Conservation (phyloP, 2,888 invertebrate genomes). For the Actias luna region DNA sequence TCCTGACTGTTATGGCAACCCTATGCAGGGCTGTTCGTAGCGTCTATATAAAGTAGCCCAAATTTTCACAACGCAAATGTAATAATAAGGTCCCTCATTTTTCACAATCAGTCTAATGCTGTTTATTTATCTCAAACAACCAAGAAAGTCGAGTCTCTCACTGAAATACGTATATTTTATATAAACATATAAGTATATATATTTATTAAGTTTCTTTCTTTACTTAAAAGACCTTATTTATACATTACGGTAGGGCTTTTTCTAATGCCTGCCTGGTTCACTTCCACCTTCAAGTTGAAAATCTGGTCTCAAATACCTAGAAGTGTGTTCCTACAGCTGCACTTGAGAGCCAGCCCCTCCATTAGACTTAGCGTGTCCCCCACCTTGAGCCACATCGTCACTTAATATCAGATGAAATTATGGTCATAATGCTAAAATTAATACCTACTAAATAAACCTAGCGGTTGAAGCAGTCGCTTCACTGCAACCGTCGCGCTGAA, state of each 20-base stretch:
- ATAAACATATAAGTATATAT: not conserved
- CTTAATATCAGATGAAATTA: too few relatives aligned
- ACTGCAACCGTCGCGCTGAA: too few relatives aligned
- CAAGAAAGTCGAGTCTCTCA: not conserved
- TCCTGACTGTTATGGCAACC: not conserved
- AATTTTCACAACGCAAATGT: not conserved
- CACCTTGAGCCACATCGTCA: too few relatives aligned
- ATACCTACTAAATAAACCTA: too few relatives aligned
- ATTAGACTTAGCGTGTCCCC: too few relatives aligned
- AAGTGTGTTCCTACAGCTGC: too few relatives aligned
- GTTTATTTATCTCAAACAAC: constrained; percentile 3
- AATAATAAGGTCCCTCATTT: not conserved
- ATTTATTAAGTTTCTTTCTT: not conserved
- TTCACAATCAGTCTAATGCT: not conserved
- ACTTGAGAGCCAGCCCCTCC: too few relatives aligned
- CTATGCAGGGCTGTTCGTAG: not conserved
- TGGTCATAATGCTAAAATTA: too few relatives aligned
- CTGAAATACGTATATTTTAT: not conserved
- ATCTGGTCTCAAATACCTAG: too few relatives aligned
- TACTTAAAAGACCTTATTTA: not conserved
- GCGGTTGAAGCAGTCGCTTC: too few relatives aligned
- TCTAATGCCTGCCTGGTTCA: too few relatives aligned
- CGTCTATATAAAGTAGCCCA: not conserved
- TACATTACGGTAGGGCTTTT: not conserved
- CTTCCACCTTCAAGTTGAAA: too few relatives aligned